Evolutionary conservation across 2,888 invertebrate species (phyloP).

Genomic region (Drosophila yooni): DNA sequence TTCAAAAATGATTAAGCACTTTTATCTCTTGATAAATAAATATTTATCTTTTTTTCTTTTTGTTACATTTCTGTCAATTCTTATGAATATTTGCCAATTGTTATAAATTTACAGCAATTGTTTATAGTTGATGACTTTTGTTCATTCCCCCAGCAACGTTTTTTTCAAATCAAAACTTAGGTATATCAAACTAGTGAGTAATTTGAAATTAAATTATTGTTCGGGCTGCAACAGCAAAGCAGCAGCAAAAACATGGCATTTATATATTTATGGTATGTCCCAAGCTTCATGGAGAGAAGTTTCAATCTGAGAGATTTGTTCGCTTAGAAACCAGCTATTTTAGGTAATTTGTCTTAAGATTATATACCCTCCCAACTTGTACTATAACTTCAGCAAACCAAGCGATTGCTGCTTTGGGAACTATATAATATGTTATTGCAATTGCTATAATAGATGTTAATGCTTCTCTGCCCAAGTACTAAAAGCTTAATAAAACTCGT

Average conservation of each 20-base stretch:
- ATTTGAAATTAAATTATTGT: constrained; percentile 63
- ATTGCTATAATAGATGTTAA: neutral
- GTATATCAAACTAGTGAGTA: constrained; percentile 33
- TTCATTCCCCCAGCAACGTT: neutral
- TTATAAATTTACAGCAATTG: neutral
- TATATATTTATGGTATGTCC: no score
- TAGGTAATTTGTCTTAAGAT: neutral
- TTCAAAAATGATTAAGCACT: constrained; percentile 14
- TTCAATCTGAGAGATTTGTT: neutral
- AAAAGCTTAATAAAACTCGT: neutral
- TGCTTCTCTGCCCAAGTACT: neutral
- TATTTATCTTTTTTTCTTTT: neutral
- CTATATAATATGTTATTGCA: neutral
- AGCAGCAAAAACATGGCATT: neutral
- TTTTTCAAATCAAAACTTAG: neutral
- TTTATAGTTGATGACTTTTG: neutral
- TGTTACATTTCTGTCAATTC: constrained; percentile 19
- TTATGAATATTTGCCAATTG: constrained; percentile 20
- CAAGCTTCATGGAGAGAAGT: neutral
- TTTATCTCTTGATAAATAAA: neutral
- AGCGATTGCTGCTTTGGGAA: neutral
- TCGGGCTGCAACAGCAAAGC: constrained; percentile 16
- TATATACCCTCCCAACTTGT: neutral
- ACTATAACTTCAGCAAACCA: neutral
- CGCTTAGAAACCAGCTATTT: neutral